Conservation (phyloP, 2,113 vertebrate genomes). For the Sinocyclocheilus anophthalmus region DNA sequence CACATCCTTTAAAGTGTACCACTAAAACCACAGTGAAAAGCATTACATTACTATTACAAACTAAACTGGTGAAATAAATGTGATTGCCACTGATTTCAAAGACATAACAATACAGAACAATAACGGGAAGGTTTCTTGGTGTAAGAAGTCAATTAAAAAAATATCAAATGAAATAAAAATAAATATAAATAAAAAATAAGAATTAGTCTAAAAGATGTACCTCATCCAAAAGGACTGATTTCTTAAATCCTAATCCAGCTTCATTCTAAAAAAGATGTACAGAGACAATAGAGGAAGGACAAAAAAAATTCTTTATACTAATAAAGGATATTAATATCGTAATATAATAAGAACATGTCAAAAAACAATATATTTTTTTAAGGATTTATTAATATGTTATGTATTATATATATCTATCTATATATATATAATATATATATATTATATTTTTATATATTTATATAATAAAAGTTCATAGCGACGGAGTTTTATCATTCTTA, state of each 20-base stretch:
- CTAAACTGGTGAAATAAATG: neutral
- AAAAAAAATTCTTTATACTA: neutral
- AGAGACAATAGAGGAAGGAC: neutral
- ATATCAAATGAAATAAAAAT: neutral
- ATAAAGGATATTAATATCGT: neutral
- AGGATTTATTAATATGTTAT: too few species aligned
- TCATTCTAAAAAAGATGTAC: conserved; percentile 74
- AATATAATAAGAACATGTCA: neutral
- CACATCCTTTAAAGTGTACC: conserved; percentile 83
- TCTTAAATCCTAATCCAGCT: conserved; percentile 87
- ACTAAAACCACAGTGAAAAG: conserved; percentile 70
- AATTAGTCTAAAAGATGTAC: conserved; percentile 69
- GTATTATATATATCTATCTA: too few species aligned
- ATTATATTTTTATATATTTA: too few species aligned
- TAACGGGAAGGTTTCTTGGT: too few species aligned
- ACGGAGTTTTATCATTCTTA: neutral
- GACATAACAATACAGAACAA: too few species aligned
- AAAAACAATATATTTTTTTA: too few species aligned
- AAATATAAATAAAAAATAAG: neutral
- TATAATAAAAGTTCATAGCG: too few species aligned
- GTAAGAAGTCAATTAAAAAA: too few species aligned
- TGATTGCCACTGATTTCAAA: neutral
- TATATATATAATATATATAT: too few species aligned
- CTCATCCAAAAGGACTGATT: conserved; percentile 82
- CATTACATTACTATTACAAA: neutral